phyloP scores from a whole-genome alignment of 2,888 invertebrate genomes.

The Epistrophe grossulariae region DNA sequence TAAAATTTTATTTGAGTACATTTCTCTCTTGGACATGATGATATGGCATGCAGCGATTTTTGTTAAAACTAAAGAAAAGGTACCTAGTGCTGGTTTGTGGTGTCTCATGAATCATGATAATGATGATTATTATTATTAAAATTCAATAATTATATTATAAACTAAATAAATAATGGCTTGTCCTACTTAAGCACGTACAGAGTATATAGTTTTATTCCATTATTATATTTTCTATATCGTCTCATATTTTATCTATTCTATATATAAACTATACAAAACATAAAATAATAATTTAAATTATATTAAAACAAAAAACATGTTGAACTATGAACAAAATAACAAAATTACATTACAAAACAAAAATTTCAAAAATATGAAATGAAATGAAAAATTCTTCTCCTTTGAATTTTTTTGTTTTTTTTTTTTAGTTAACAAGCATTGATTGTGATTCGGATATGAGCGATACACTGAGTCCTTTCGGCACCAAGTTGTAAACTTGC shows the following conservation, averaged over 20 bases:
- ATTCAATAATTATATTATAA: conserved; percentile 32
- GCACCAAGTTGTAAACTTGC: conserved; percentile 75
- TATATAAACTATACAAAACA: conserved; percentile 47
- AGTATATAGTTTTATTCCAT: conserved; percentile 22
- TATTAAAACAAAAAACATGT: conserved; percentile 22
- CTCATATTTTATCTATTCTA: conserved; percentile 40
- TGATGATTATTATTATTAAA: not conserved
- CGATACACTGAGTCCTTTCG: conserved; percentile 79
- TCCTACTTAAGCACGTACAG: conserved; percentile 53
- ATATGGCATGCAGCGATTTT: conserved; percentile 67
- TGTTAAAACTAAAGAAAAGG: conserved; percentile 63
- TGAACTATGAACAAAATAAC: conserved; percentile 64
- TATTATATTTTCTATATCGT: conserved; percentile 39
- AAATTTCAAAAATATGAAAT: not conserved
- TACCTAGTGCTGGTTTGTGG: conserved; percentile 62
- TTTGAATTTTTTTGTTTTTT: too few species aligned
- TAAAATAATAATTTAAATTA: conserved; percentile 30
- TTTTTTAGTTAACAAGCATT: conserved; percentile 48
- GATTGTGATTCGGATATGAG: conserved; percentile 62
- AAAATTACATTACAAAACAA: conserved; percentile 13
- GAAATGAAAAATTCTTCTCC: not conserved
- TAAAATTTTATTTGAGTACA: conserved; percentile 67
- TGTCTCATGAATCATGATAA: conserved; percentile 33
- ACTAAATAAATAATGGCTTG: conserved; percentile 64
- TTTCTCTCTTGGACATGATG: conserved; percentile 67